These are phyloP conservation scores for Chunga burmeisteri DNA, from an alignment of 2,113 vertebrate genomes.

Conservation along the genomic window DNA sequence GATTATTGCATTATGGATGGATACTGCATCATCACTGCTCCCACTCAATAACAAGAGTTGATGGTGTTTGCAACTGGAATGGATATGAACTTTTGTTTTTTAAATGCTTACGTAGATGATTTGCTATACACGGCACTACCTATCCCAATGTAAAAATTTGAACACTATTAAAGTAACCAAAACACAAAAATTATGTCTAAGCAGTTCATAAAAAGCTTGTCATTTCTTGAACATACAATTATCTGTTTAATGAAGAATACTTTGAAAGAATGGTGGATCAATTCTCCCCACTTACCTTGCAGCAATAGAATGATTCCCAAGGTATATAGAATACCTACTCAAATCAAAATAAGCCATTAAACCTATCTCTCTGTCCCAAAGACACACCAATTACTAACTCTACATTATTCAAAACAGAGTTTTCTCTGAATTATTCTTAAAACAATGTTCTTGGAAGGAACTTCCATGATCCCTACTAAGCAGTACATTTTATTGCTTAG, in stretches of 20 bases:
- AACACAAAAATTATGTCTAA: background rate
- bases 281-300: background rate
- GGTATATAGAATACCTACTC: background rate
- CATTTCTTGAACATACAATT: background rate
- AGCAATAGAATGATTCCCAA: background rate
- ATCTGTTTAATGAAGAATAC: background rate
- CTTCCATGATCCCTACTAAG: background rate
- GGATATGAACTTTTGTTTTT: background rate
- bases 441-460: background rate
- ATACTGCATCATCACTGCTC: background rate
- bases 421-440: background rate
- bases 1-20: background rate
- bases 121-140: background rate
- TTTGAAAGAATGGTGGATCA: background rate
- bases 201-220: background rate
- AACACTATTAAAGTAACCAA: background rate
- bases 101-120: background rate
- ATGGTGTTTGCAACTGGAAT: background rate
- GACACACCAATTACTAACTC: background rate
- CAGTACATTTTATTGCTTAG: background rate
- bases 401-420: background rate
- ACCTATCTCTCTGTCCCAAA: background rate
- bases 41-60: background rate
- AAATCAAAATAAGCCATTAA: slow-evolving; percentile 30
- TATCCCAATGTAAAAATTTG: background rate